These are phyloP conservation scores for Halichoerus grypus DNA, from an alignment of 2,113 vertebrate species.

Conservation along the genomic window DNA sequence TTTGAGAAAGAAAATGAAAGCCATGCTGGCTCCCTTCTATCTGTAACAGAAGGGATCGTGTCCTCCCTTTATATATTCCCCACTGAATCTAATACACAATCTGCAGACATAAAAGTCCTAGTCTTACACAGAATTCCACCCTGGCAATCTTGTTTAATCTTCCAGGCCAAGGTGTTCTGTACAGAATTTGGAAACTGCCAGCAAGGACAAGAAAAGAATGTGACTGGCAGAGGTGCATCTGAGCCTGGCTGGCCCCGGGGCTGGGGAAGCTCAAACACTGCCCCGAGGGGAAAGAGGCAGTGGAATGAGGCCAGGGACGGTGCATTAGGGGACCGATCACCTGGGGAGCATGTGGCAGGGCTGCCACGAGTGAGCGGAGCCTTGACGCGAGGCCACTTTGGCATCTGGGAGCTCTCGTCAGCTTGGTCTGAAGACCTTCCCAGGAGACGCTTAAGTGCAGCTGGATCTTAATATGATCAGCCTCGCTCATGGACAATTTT, in stretches of 20 bases:
- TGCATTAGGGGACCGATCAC: conserved; percentile 40
- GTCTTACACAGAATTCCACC: background rate
- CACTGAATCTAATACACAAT: background rate
- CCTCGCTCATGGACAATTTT: background rate
- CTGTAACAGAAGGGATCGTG: background rate
- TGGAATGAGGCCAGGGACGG: background rate
- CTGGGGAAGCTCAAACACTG: background rate
- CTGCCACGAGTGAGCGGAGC: background rate
- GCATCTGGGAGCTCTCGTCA: conserved; percentile 55
- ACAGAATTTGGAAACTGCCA: background rate
- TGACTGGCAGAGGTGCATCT: background rate
- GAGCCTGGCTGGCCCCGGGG: background rate
- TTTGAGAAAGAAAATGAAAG: conserved; percentile 43
- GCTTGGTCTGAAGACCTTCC: background rate
- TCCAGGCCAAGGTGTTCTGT: conserved; percentile 18
- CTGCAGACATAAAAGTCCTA: background rate
- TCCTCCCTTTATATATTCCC: background rate
- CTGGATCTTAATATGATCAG: conserved; percentile 31
- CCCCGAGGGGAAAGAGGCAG: background rate
- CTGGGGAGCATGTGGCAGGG: conserved; percentile 49
- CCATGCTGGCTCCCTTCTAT: background rate
- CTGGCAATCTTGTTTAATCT: background rate
- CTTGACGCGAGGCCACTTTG: rapidly evolving
- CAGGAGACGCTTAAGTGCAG: conserved; percentile 20
- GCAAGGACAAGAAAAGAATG: background rate